A percentile compares a stretch with the other conserved stretches of the same genome.
Evolutionary conservation across 2,113 vertebrate genomes (phyloP).

Genomic region (Bagarius yarrelli): DNA sequence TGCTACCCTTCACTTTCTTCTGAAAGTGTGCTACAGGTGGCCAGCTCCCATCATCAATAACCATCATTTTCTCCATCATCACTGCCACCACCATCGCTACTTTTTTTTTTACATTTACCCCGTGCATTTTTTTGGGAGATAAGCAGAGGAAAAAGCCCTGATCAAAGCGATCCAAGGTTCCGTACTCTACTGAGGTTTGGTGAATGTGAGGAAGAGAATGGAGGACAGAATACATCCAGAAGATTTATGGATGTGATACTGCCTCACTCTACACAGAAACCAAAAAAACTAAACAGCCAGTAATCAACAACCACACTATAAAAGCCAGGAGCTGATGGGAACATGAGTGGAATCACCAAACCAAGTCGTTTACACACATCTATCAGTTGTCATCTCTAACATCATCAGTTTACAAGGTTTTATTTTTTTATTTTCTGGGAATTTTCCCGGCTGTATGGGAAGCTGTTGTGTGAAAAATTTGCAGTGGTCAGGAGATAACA

Average conservation of each 20-base stretch:
- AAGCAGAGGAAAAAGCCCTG: conserved; percentile 19
- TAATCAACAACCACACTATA: neutral
- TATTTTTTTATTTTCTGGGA: neutral
- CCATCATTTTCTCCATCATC: no score
- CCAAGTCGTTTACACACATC: neutral
- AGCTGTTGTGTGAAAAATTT: conserved; percentile 42
- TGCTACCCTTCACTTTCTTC: conserved; percentile 49
- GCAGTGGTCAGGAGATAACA: conserved; percentile 4
- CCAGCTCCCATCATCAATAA: conserved; percentile 39
- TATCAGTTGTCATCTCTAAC: conserved; percentile 21
- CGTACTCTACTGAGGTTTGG: neutral
- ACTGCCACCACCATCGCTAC: conserved; percentile 36
- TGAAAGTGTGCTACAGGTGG: conserved; percentile 50
- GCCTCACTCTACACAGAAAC: neutral
- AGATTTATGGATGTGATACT: neutral
- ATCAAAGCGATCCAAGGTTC: neutral
- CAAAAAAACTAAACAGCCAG: neutral
- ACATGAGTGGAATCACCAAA: neutral
- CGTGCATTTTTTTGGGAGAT: conserved; percentile 43
- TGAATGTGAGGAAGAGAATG: neutral
- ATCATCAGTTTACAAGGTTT: conserved; percentile 64
- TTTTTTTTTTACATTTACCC: conserved; percentile 50
- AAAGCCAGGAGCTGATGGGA: neutral
- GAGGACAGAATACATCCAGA: neutral
- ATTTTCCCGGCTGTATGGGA: conserved; percentile 6